Evolutionary conservation across 2,888 invertebrate genomes (phyloP).

Genomic region (Limnephilus rhombicus): DNA sequence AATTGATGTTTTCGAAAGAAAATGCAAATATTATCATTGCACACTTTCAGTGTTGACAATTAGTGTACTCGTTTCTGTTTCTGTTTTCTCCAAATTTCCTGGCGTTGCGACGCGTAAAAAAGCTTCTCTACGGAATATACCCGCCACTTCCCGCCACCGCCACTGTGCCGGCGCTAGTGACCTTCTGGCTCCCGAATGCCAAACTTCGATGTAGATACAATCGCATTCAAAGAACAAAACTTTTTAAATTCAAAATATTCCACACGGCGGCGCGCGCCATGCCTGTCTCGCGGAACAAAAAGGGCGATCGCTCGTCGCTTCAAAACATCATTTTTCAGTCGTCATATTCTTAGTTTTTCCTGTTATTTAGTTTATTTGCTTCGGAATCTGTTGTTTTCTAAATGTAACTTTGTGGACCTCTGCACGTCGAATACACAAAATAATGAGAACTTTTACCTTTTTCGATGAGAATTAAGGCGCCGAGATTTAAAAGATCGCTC

Average conservation of each 20-base stretch:
- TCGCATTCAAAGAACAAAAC: constrained; percentile 60
- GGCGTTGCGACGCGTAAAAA: constrained; percentile 48
- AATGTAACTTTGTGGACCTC: not conserved
- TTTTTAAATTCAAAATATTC: constrained; percentile 63
- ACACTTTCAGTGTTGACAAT: not conserved
- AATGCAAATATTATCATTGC: not conserved
- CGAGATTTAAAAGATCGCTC: not conserved
- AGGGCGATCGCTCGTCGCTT: constrained; percentile 48
- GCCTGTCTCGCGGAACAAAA: constrained; percentile 54
- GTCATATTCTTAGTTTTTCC: constrained; percentile 57
- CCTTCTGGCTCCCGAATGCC: constrained; percentile 9
- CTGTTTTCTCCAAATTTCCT: not conserved
- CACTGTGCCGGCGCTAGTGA: constrained; percentile 12
- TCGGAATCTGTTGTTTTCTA: not conserved
- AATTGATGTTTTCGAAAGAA: too few species aligned
- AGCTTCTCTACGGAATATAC: not conserved
- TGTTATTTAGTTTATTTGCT: constrained; percentile 52
- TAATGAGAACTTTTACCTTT: not conserved
- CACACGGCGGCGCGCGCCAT: constrained; percentile 31
- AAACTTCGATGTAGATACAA: constrained; percentile 64
- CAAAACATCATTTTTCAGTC: constrained; percentile 63
- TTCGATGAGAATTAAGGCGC: constrained; percentile 1
- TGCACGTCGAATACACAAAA: not conserved
- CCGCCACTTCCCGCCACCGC: not conserved
- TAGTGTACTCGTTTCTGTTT: not conserved